Evolutionary conservation across 2,797 vertebrate species (phyloP).

Genomic region (Poeciliopsis presidionis): DNA sequence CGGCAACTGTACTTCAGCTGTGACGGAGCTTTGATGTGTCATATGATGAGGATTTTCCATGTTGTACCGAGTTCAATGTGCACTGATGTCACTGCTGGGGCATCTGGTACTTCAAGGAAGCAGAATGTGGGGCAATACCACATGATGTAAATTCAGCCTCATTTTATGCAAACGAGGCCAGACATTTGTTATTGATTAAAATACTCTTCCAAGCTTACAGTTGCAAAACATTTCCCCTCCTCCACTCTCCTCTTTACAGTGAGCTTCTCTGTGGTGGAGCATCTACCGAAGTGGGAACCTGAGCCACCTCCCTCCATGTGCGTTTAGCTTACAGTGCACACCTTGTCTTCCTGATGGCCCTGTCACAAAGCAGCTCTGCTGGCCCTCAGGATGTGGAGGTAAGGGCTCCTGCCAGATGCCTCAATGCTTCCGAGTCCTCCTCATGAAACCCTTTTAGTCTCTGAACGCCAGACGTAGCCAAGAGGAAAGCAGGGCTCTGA

Average conservation of each 20-base stretch:
- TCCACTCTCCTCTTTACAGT: slow-evolving; percentile 61
- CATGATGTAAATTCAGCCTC: slow-evolving; percentile 12
- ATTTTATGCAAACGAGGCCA: slow-evolving; percentile 15
- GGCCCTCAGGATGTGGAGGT: slow-evolving; percentile 78
- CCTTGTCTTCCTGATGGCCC: slow-evolving; percentile 77
- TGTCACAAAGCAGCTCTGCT: slow-evolving; percentile 63
- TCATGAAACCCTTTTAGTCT: slow-evolving; percentile 63
- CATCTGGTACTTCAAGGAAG: slow-evolving; percentile 26
- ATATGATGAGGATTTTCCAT: slow-evolving; percentile 30
- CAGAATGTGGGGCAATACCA: slow-evolving; percentile 3
- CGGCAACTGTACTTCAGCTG: slow-evolving; percentile 17
- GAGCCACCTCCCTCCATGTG: slow-evolving; percentile 47
- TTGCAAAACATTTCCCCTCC: slow-evolving; percentile 30
- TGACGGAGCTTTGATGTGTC: slow-evolving; percentile 22
- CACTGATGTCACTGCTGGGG: slow-evolving; percentile 37
- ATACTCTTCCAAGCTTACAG: slow-evolving; percentile 41
- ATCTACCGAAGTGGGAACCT: slow-evolving; percentile 63
- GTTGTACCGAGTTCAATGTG: slow-evolving; percentile 13
- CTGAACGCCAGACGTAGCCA: slow-evolving; percentile 47
- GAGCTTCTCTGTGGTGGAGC: slow-evolving; percentile 68
- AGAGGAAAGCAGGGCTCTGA: slow-evolving; percentile 65
- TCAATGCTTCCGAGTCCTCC: slow-evolving; percentile 66
- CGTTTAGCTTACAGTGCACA: slow-evolving; percentile 77
- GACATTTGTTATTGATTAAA: slow-evolving; percentile 36
- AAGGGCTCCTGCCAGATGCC: slow-evolving; percentile 68